A percentile compares a stretch with the other conserved stretches of the same genome.
phyloP scores from a whole-genome alignment of 2,888 invertebrate species.

The Ophion ventricosus region DNA sequence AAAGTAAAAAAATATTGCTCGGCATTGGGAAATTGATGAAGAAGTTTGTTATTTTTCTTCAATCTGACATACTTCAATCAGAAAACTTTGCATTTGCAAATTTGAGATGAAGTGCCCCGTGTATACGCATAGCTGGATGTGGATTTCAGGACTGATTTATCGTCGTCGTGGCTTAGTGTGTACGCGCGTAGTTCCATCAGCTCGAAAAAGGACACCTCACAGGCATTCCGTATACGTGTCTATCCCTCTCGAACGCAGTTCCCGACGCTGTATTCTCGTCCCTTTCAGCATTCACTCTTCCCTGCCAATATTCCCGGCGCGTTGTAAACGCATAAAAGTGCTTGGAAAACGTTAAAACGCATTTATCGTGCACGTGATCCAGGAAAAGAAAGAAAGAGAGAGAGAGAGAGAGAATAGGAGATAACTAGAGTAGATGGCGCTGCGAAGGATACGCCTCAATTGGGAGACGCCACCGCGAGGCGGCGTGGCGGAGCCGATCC shows the following conservation, averaged over 20 bases:
- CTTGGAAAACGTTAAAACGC: slow-evolving; percentile 63
- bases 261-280: slow-evolving; percentile 34
- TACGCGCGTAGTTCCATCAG: slow-evolving; percentile 55
- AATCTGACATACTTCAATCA: neutral
- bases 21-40: neutral
- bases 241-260: neutral
- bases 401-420: slow-evolving; percentile 5
- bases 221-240: neutral
- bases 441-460: slow-evolving; percentile 6
- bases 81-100: neutral
- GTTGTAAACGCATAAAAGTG: slow-evolving; percentile 56
- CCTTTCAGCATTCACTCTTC: slow-evolving; percentile 49
- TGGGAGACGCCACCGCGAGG: slow-evolving; percentile 43
- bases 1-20: neutral
- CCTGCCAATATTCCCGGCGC: slow-evolving; percentile 53
- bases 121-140: slow-evolving; percentile 44
- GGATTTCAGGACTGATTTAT: slow-evolving; percentile 66
- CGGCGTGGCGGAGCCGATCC: slow-evolving; percentile 33
- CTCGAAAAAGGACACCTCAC: slow-evolving; percentile 44
- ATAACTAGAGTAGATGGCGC: slow-evolving; percentile 19
- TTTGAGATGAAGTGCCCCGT: slow-evolving; percentile 13
- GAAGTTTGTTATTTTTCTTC: neutral
- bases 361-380: slow-evolving; percentile 62
- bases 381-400: slow-evolving; percentile 20
- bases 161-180: slow-evolving; percentile 50